Conservation (phyloP, 2,888 invertebrate species). For the Lottia scabra region DNA sequence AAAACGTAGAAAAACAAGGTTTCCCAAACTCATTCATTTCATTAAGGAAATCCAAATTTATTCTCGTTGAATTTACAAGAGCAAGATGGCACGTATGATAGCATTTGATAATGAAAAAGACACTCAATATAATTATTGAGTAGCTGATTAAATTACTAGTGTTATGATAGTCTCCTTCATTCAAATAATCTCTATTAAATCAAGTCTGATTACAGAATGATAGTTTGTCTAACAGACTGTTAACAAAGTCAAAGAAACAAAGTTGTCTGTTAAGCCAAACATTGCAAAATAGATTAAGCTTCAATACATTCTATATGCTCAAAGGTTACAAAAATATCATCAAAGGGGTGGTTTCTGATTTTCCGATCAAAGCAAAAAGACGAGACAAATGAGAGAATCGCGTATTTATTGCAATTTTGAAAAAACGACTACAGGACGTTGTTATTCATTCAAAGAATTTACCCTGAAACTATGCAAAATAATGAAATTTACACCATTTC, state of each 20-base stretch:
- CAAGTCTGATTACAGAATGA: slow-evolving; percentile 20
- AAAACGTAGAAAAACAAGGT: slow-evolving; percentile 18
- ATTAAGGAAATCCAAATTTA: slow-evolving; percentile 23
- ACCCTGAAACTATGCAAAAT: too few relatives aligned
- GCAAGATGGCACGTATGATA: slow-evolving; percentile 19
- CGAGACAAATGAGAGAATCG: too few relatives aligned
- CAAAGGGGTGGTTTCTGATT: too few relatives aligned
- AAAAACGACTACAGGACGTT: too few relatives aligned
- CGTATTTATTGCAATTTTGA: too few relatives aligned
- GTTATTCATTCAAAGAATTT: too few relatives aligned
- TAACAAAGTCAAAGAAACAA: slow-evolving; percentile 1
- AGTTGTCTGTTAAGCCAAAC: neutral
- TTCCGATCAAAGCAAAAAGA: too few relatives aligned
- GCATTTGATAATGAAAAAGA: slow-evolving; percentile 11
- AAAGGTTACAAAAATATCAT: too few relatives aligned
- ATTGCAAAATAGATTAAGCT: neutral
- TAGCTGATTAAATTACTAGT: slow-evolving; percentile 25
- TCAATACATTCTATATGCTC: neutral
- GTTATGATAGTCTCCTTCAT: slow-evolving; percentile 26
- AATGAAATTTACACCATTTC: too few relatives aligned
- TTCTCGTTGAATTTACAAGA: slow-evolving; percentile 15
- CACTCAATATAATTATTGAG: slow-evolving; percentile 6
- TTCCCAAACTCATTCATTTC: slow-evolving; percentile 19
- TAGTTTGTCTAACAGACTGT: neutral
- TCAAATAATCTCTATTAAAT: slow-evolving; percentile 22